Base-by-base conservation (phyloP, 1,140 invertebrate genomes). In the Drosophila sp. region DNA sequence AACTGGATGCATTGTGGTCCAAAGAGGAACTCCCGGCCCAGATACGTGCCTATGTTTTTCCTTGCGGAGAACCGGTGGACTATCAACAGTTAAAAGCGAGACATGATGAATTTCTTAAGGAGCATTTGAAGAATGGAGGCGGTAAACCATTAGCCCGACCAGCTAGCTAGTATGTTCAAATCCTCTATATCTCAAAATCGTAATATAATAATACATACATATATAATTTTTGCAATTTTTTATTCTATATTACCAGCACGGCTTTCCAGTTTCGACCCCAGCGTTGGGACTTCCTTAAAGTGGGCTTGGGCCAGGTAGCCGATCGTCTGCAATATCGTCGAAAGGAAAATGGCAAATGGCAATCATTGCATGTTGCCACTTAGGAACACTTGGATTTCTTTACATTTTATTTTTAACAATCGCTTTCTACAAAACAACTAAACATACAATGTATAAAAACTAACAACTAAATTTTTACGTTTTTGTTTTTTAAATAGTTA, bases 271-370 rank as follows among this genome's bases (percentile, higher is more conserved):
- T 91, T 7, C 44, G 66, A 30, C 71, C 90, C 2, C 74, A 76
- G 57, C 60, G 63, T 11, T 90, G 85, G 78, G 90, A 91, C 27
- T 91, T 91, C 32, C 71, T 91, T 4, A 86, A 84, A 27, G 70
- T 76, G 27, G 79, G 70, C 8, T n/a, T 30, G 1, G 61, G 65
- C 10, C 32, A 74, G 33, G 90, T 91, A 25, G 81, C 81, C 8
- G 90, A 91, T 80, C 82, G 90, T 4, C 69, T 91, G 4, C 84
- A 90, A 62, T 91, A 91, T 66, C 83, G 82, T 3, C 67, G 33
- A 4, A 56, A 74, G 8, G 25, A 29, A 4, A 60, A 72, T 38
- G 80, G 76, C 4, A 44, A 67, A 30, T 91, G 89, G 89, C 27
- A 62, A 3, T 35, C 70, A 7, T 70, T 79, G 73, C 87, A 90